Base-by-base conservation (phyloP, 2,797 vertebrate genomes). In the Novumbra hubbsi region DNA sequence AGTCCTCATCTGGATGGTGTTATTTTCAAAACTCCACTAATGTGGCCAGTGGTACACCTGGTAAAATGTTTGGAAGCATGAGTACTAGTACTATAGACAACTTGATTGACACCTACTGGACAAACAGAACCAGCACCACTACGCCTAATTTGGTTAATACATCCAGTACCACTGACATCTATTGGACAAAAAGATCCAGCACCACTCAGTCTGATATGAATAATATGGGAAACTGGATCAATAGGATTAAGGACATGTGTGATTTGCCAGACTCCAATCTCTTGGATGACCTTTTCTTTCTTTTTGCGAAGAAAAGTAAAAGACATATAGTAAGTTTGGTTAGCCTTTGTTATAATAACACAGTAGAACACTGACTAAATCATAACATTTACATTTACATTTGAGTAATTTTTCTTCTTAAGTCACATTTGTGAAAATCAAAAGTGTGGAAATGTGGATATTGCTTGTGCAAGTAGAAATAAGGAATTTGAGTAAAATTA, bases 1-100 rank as follows among this genome's bases (percentile, higher is more conserved):
- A 96, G 95, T 86, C 91, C 8, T 90, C 89, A 76, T 52, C 38
- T 75, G 95, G 95, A 70, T 75, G 90, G n/a, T 96, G 95, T 69
- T 76, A n/a, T 65, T 91, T 92, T 81, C 85, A 80, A 69, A 89
- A 81, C 75, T 67, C 65, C 19, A 19, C 55, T 27, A 24, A 24
- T 34, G 65, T 3, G 65, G n/a, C 34, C 65, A n/a, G n/a, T 15
- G 34, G 17, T 38, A 21, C 17, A 12, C 11, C 21, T 60, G 55
- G 21, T 2, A 24, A 27, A 11, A 27, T 60, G 21, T 60, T 24
- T 60, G 21, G 55, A 60, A 24, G 21, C 21, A 21, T 24, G 55
- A 60, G 55, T 12, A 17, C 55, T 11, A 60, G 55, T 60, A 45
- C 41, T 45, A 45, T 12, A 14, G 9, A 45, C 41, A 45, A 45